Conservation (phyloP, 2,113 vertebrate genomes). For the Lepus timidus region DNA sequence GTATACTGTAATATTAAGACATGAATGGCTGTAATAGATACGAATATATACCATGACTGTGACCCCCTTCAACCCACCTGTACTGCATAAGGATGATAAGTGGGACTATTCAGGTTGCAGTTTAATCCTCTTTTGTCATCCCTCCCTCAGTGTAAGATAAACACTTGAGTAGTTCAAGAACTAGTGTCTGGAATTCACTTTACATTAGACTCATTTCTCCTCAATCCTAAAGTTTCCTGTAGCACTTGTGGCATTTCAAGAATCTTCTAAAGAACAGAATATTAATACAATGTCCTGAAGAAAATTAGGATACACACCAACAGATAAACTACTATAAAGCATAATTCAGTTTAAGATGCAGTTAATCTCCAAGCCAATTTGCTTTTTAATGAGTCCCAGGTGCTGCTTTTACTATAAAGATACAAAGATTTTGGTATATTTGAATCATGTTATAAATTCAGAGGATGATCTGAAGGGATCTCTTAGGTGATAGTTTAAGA, state of each 20-base stretch:
- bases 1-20: constrained; percentile 14
- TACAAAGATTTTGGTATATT: too few relatives aligned
- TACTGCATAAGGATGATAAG: not conserved
- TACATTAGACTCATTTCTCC: not conserved
- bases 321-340: not conserved
- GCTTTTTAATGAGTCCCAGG: not conserved
- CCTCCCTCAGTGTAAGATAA: not conserved
- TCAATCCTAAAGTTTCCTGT: not conserved
- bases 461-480: not conserved
- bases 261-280: not conserved
- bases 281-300: not conserved
- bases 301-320: not conserved
- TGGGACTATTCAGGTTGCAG: not conserved
- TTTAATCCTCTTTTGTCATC: not conserved
- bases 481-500: not conserved
- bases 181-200: not conserved
- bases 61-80: not conserved
- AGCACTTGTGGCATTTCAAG: not conserved
- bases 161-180: not conserved
- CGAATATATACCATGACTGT: not conserved
- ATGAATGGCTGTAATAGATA: not conserved
- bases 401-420: not conserved
- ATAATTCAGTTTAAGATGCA: too few relatives aligned
- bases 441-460: not conserved
- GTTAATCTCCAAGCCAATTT: not conserved